Conservation (phyloP, 2,797 vertebrate species). For the Pempheris klunzingeri region DNA sequence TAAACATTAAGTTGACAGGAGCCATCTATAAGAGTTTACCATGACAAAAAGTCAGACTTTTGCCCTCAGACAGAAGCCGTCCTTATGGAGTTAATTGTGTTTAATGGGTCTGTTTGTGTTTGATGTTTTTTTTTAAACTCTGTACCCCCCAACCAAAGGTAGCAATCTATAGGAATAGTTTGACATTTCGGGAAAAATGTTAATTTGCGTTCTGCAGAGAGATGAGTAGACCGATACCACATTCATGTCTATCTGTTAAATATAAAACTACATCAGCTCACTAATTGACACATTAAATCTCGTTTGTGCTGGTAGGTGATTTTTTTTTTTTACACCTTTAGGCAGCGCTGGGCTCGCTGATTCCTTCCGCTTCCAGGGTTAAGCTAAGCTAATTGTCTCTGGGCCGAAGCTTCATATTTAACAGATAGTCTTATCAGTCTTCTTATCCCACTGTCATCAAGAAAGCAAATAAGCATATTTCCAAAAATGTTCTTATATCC, state of each 20-base stretch:
- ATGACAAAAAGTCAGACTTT: not conserved
- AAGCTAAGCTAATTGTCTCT: not conserved
- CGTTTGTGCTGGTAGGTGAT: too few relatives aligned
- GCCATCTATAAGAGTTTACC: too few relatives aligned
- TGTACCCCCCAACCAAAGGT: not conserved
- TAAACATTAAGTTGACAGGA: too few relatives aligned
- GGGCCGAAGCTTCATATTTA: too few relatives aligned
- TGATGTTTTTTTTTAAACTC: too few relatives aligned
- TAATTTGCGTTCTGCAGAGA: not conserved
- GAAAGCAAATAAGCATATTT: not conserved
- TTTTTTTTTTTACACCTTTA: too few relatives aligned
- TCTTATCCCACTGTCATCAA: not conserved
- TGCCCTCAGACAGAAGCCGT: not conserved
- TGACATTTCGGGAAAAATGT: not conserved
- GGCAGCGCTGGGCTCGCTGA: too few relatives aligned
- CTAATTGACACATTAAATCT: not conserved
- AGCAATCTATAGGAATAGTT: constrained; percentile 4
- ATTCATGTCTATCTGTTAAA: not conserved
- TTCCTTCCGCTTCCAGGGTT: too few relatives aligned
- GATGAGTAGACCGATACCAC: not conserved
- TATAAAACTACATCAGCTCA: not conserved
- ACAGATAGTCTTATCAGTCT: not conserved
- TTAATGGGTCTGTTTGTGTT: not conserved
- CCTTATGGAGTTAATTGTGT: not conserved
- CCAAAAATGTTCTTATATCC: not conserved